These are phyloP conservation scores for Musca domestica DNA, from an alignment of 1,140 invertebrate species.

Conservation along the genomic window DNA sequence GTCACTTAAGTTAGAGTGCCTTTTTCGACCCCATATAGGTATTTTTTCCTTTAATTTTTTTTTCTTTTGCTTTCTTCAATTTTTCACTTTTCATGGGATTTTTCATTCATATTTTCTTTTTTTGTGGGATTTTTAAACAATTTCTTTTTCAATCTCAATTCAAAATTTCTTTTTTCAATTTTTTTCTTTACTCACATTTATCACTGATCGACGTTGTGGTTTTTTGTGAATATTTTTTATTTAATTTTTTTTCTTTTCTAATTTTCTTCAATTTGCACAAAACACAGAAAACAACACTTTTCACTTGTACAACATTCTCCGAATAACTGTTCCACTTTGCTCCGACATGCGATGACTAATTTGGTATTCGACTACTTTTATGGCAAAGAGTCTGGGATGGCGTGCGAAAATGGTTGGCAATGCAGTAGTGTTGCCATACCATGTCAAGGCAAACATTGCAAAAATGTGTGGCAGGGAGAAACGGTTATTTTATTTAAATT, in stretches of 20 bases:
- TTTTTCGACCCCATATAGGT: no score
- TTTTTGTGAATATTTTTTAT: constrained; percentile 1
- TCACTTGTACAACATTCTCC: constrained; percentile 7
- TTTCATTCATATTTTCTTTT: background rate
- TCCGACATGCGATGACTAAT: constrained; percentile 13
- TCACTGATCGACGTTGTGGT: constrained; percentile 4
- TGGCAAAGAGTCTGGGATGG: background rate
- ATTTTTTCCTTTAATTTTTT: background rate
- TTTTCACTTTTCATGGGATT: background rate
- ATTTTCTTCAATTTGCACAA: background rate
- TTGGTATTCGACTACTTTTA: constrained; percentile 17
- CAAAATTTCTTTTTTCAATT: constrained; percentile 5
- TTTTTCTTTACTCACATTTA: constrained; percentile 12
- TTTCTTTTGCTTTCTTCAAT: background rate
- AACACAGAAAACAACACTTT: background rate
- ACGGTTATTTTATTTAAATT: background rate
- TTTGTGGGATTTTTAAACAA: background rate
- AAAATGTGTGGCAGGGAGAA: background rate
- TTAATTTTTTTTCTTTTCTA: background rate
- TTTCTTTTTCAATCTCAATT: background rate
- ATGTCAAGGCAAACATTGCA: background rate
- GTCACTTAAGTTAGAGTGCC: no score
- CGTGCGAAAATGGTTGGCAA: background rate
- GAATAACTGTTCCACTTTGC: constrained; percentile 5
- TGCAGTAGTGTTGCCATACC: background rate